These are phyloP conservation scores for Ennomos fuscantarius DNA, from an alignment of 2,888 invertebrate species.

Conservation along the genomic window DNA sequence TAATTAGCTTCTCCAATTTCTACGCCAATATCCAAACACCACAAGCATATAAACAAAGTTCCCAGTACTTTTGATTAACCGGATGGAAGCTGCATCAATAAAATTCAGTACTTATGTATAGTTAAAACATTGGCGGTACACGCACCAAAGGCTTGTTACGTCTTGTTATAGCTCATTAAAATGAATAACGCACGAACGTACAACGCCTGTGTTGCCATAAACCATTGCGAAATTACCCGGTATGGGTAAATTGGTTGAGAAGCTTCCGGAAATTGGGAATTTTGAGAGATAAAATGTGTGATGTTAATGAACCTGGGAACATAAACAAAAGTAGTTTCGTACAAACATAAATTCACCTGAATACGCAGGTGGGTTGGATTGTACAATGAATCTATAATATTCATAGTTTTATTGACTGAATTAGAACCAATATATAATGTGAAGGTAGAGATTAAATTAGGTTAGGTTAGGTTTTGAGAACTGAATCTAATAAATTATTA, in stretches of 20 bases:
- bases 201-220: constrained; percentile 36
- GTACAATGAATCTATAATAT: too few species aligned
- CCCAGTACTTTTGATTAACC: neutral
- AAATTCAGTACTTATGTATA: constrained; percentile 2
- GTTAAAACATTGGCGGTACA: constrained; percentile 5
- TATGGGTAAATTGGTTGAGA: constrained; percentile 32
- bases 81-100: neutral
- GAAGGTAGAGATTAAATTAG: too few species aligned
- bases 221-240: constrained; percentile 43
- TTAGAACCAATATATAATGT: too few species aligned
- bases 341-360: constrained; percentile 5
- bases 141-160: constrained; percentile 29
- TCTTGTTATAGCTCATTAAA: constrained; percentile 50
- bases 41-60: too few species aligned
- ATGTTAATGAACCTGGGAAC: constrained; percentile 25
- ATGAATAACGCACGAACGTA: constrained; percentile 44
- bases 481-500: too few species aligned
- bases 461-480: too few species aligned
- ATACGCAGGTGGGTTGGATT: neutral
- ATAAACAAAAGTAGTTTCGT: constrained; percentile 15
- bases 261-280: constrained; percentile 28
- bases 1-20: too few species aligned
- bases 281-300: constrained; percentile 28
- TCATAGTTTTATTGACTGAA: too few species aligned
- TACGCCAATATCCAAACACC: too few species aligned